Conservation (phyloP, 2,113 vertebrate species). For the Vanacampus margaritifer region DNA sequence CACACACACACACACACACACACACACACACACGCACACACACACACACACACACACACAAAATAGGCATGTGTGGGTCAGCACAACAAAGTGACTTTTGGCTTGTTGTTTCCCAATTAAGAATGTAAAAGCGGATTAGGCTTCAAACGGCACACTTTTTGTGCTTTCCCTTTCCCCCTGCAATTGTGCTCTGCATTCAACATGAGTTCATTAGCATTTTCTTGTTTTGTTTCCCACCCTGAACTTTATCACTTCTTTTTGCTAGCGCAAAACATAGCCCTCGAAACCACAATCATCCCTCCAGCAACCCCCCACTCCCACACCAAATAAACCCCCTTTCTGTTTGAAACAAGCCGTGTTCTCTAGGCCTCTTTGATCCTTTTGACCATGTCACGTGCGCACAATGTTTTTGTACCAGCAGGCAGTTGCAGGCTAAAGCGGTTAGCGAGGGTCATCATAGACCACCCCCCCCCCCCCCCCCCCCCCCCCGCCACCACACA, state of each 20-base stretch:
- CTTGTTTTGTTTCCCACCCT: constrained; percentile 10
- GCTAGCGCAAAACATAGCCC: constrained; percentile 62
- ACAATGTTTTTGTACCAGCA: constrained; percentile 97
- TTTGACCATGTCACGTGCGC: constrained; percentile 87
- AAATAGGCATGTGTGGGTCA: constrained; percentile 52
- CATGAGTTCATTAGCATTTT: constrained; percentile 38
- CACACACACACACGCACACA: too few species aligned
- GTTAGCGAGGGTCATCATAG: constrained; percentile 84
- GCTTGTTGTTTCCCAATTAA: constrained; percentile 70
- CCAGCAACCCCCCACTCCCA: constrained; percentile 52
- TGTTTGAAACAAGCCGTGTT: constrained; percentile 52
- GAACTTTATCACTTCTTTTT: not conserved
- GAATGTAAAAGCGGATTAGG: constrained; percentile 71
- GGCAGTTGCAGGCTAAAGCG: constrained; percentile 86
- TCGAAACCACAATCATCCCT: constrained; percentile 33
- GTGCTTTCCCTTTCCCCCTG: constrained; percentile 24
- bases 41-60: too few species aligned
- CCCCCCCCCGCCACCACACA: too few species aligned
- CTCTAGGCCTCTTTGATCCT: constrained; percentile 89
- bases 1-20: too few species aligned
- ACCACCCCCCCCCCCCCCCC: constrained; percentile 70
- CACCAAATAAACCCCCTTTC: constrained; percentile 77
- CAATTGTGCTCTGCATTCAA: constrained; percentile 38
- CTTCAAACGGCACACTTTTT: constrained; percentile 60
- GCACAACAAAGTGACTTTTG: constrained; percentile 60